These are phyloP conservation scores for Scopus umbretta DNA, from an alignment of 2,113 vertebrate species.

Conservation along the genomic window DNA sequence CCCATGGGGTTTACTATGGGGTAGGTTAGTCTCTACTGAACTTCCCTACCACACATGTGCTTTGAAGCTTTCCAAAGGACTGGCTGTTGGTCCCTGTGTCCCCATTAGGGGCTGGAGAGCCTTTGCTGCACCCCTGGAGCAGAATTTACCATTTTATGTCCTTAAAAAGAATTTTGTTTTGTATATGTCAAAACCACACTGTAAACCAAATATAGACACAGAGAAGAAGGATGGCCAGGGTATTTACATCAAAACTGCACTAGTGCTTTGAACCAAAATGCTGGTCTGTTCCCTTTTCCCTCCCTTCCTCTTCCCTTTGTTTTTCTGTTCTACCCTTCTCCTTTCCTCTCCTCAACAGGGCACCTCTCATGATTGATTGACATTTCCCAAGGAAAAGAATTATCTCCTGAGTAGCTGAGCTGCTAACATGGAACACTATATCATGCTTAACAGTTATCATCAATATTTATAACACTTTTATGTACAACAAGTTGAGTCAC, in stretches of 20 bases:
- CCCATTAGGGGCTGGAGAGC: not conserved
- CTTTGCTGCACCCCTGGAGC: not conserved
- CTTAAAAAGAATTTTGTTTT: not conserved
- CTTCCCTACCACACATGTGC: not conserved
- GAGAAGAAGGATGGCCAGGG: not conserved
- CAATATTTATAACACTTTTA: slow-evolving; percentile 4
- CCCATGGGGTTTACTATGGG: not conserved
- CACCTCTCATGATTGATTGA: not conserved
- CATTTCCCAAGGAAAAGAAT: not conserved
- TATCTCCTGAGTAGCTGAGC: not conserved
- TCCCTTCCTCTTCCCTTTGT: not conserved
- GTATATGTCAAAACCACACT: not conserved
- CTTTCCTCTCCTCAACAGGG: not conserved
- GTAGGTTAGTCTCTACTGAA: not conserved
- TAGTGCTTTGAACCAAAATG: not conserved
- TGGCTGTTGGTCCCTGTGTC: not conserved
- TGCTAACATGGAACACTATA: not conserved
- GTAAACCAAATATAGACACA: not conserved
- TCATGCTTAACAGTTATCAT: not conserved
- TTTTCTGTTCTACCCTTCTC: no score
- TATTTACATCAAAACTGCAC: not conserved
- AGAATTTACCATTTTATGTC: not conserved
- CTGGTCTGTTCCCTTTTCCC: not conserved
- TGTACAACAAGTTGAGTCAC: not conserved
- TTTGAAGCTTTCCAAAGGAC: not conserved